phyloP scores from a whole-genome alignment of 2,797 vertebrate genomes.

The Chelmon rostratus region DNA sequence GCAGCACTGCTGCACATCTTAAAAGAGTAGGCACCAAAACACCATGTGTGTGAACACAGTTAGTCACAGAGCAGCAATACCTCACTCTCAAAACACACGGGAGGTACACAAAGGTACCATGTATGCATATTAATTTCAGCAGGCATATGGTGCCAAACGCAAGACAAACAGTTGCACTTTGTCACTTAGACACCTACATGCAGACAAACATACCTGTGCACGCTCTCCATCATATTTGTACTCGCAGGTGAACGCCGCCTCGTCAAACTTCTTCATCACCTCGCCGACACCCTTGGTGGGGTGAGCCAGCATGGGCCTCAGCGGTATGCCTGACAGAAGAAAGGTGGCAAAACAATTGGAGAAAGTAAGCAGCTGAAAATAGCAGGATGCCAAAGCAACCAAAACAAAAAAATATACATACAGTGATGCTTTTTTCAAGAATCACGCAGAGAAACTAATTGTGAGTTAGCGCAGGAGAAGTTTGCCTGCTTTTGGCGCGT shows the following conservation, averaged over 20 bases:
- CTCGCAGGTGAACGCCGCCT: conserved; percentile 93
- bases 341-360: neutral
- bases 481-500: neutral
- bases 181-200: conserved; percentile 2
- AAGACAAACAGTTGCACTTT: conserved; percentile 55
- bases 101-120: too few species aligned
- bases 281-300: conserved; percentile 92
- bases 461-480: conserved; percentile 6
- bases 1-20: conserved; percentile 68
- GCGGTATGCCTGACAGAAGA: conserved; percentile 84
- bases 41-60: conserved; percentile 7
- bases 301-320: conserved; percentile 94
- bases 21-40: conserved; percentile 49
- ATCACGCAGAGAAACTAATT: conserved; percentile 37
- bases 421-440: conserved; percentile 42
- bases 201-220: conserved; percentile 87
- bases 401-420: neutral
- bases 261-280: conserved; percentile 93
- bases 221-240: conserved; percentile 95
- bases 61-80: conserved; percentile 47
- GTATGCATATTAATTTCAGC: conserved; percentile 61
- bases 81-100: conserved; percentile 51
- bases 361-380: neutral
- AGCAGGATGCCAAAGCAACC: neutral
- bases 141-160: conserved; percentile 54